Conservation (phyloP, 2,888 invertebrate species). For the Orthosia gracilis region DNA sequence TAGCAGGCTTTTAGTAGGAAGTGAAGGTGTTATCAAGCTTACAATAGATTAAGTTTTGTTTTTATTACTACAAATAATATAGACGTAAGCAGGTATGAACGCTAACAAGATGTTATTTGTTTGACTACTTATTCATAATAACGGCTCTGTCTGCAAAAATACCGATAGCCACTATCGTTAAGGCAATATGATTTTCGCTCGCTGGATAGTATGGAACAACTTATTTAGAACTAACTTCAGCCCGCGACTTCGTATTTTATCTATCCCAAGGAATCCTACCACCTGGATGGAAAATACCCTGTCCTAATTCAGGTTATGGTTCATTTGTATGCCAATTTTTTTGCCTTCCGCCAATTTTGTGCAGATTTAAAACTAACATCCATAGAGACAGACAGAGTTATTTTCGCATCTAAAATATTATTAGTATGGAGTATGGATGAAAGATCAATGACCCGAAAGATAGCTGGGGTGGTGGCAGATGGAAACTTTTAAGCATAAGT, state of each 20-base stretch:
- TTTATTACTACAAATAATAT: constrained; percentile 13
- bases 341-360: too few relatives aligned
- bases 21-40: constrained; percentile 15
- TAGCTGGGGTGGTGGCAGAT: background rate
- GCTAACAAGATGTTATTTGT: background rate
- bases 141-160: background rate
- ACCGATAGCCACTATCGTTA: background rate
- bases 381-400: too few relatives aligned
- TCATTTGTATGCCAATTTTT: too few relatives aligned
- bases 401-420: too few relatives aligned
- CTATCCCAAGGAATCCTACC: too few relatives aligned
- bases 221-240: too few relatives aligned
- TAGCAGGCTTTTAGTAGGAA: too few relatives aligned
- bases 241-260: too few relatives aligned
- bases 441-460: background rate
- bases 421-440: too few relatives aligned
- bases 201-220: background rate
- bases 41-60: constrained; percentile 12
- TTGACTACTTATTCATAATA: background rate
- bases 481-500: constrained; percentile 2
- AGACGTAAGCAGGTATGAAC: background rate
- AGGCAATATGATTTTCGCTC: background rate
- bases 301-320: too few relatives aligned
- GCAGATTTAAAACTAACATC: too few relatives aligned
- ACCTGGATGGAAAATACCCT: too few relatives aligned